phyloP scores from a whole-genome alignment of 1,140 invertebrate genomes.

The Zaprionus camerounensis region DNA sequence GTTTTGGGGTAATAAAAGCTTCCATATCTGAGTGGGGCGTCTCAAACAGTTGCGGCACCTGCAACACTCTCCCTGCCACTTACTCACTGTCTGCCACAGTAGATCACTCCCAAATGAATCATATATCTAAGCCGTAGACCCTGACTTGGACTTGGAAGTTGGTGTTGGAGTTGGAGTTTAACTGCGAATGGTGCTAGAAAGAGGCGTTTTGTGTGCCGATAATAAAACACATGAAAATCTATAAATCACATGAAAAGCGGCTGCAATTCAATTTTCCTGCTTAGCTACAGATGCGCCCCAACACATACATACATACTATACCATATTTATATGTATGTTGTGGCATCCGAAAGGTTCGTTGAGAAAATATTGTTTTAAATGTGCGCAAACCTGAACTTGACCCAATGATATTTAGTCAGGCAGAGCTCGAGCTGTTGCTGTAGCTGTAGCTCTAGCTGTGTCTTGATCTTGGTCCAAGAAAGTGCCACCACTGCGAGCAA shows the following conservation, averaged over 20 bases:
- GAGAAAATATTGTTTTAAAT: constrained; percentile 73
- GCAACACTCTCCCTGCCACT: constrained; percentile 40
- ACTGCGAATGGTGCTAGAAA: constrained; percentile 53
- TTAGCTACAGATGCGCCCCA: constrained; percentile 35
- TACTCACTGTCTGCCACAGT: constrained; percentile 50
- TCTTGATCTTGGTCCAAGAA: constrained; percentile 61
- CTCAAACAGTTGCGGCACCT: constrained; percentile 47
- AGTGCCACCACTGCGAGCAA: constrained; percentile 53
- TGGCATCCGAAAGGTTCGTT: constrained; percentile 40
- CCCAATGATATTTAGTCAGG: constrained; percentile 83
- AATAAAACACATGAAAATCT: constrained; percentile 74
- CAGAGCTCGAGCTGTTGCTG: constrained; percentile 17
- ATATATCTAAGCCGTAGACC: constrained; percentile 49
- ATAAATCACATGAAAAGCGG: constrained; percentile 64
- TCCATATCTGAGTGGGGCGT: constrained; percentile 36
- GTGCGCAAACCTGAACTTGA: constrained; percentile 68
- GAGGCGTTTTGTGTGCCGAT: constrained; percentile 68
- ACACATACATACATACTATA: constrained; percentile 36
- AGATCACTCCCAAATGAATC: constrained; percentile 76
- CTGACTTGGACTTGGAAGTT: constrained; percentile 19
- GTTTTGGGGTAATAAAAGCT: constrained; percentile 48
- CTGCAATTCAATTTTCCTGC: constrained; percentile 55
- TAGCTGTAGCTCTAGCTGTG: constrained; percentile 2
- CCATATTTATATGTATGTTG: not conserved
- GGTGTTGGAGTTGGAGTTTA: not conserved